phyloP scores from a whole-genome alignment of 2,113 vertebrate species.

The Hassar affinis region DNA sequence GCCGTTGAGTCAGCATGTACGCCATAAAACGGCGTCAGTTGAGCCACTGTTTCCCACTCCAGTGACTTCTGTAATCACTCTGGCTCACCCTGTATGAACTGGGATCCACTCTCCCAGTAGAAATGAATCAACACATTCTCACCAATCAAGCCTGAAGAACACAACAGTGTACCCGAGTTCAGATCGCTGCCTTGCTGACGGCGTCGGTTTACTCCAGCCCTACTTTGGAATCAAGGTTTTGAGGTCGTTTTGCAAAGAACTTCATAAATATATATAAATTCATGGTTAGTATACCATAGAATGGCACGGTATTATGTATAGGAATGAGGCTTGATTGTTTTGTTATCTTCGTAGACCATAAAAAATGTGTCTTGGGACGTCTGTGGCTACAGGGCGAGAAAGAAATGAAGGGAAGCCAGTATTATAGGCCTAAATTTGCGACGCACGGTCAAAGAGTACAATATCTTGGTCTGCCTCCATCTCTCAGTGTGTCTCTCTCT shows the following conservation, averaged over 20 bases:
- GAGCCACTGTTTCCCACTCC: no score
- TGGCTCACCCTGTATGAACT: no score
- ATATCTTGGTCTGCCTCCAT: background rate
- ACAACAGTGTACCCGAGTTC: background rate
- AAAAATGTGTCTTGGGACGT: conserved; percentile 32
- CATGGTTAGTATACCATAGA: background rate
- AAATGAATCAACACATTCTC: background rate
- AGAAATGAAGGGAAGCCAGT: conserved; percentile 40
- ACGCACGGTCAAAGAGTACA: conserved; percentile 8
- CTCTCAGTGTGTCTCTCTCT: background rate
- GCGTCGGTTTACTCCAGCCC: background rate
- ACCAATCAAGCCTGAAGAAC: background rate
- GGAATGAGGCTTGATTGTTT: conserved; percentile 24
- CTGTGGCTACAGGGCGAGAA: conserved; percentile 18
- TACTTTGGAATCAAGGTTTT: background rate
- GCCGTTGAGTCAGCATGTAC: no score
- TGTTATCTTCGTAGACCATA: conserved; percentile 14
- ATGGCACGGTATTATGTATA: background rate
- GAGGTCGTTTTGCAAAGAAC: background rate
- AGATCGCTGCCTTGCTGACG: no score
- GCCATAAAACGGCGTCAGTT: no score
- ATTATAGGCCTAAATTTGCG: conserved; percentile 21
- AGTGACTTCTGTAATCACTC: no score
- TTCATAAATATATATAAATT: background rate
- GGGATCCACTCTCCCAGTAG: no score